These are phyloP conservation scores for Porites rus DNA, from an alignment of 92 coral and sea anemone species.

Conservation along the genomic window DNA sequence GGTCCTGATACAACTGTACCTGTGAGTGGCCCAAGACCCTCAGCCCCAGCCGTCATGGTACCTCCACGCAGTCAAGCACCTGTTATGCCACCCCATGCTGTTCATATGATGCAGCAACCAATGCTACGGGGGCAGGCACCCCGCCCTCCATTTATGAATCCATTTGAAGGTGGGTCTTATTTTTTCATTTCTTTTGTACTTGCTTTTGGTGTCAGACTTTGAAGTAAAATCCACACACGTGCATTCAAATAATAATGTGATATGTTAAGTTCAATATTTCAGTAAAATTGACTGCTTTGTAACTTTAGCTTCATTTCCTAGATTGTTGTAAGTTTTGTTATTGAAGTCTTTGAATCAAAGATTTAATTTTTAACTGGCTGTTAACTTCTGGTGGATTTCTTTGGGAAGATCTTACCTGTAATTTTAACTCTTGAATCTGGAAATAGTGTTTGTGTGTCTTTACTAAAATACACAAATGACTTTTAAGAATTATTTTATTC, in stretches of 20 bases:
- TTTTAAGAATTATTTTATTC: too few species aligned
- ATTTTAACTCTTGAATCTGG: too few species aligned
- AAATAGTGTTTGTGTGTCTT: too few species aligned
- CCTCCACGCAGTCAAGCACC: slow-evolving; percentile 53
- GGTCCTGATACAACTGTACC: slow-evolving; percentile 49
- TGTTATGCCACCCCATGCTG: slow-evolving; percentile 29
- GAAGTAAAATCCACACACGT: background rate
- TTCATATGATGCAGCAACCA: slow-evolving; percentile 59
- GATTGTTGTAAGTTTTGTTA: too few species aligned
- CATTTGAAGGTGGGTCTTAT: slow-evolving; percentile 73
- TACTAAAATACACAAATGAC: too few species aligned
- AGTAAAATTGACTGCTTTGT: too few species aligned
- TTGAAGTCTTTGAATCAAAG: too few species aligned
- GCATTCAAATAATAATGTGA: too few species aligned
- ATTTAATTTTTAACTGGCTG: too few species aligned
- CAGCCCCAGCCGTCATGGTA: slow-evolving; percentile 54
- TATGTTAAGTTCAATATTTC: background rate
- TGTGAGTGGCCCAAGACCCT: slow-evolving; percentile 50
- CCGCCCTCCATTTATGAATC: slow-evolving; percentile 61
- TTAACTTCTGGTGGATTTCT: too few species aligned
- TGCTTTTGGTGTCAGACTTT: background rate
- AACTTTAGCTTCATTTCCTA: too few species aligned
- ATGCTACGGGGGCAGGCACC: slow-evolving; percentile 63
- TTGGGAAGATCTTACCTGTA: too few species aligned
- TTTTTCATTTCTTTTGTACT: background rate